Base-by-base conservation (phyloP, 1,140 invertebrate genomes). In the Odontomachus brunneus region DNA sequence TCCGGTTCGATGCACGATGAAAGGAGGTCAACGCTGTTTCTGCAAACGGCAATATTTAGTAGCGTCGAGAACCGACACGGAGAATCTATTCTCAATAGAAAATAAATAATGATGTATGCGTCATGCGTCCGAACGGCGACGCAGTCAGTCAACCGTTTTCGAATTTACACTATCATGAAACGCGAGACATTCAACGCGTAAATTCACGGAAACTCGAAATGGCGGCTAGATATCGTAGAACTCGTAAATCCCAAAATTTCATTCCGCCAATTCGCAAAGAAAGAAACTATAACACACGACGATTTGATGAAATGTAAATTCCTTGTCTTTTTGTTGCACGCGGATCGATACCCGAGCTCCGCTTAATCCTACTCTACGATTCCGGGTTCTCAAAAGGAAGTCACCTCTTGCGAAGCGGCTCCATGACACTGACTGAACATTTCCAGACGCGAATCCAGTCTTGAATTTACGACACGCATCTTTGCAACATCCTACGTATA, bases 401-500 rank as follows among this genome's bases (percentile, higher is more conserved):
- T 44, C 38, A 11, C 9, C 38, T 44, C 38, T 44, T 44, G 0
- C 38, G 38, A 11, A 44, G 38, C 38, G 38, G 9, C 38, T 11
- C 9, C 4, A 33, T 29, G 15, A 11, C 19, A 78, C 12, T 17
- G 49, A n/a, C 57, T 33, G 19, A 44, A 78, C 55, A 24, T 26
- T 80, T 26, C 19, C n/a, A 48, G n/a, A 17, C 17, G 22, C n/a
- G 2, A 48, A 12, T 7, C 24, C 38, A 26, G 49, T 17, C 15
- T 24, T 17, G 4, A 57, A 57, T 80, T 14, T 55, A 22, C 22
- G 22, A 69, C 29, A 17, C 29, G 33, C 29, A 33, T 57, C 59
- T 69, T 71, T 71, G 14, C 65, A 59, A 80, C 75, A 19, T 12
- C 11, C 2, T 3, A 33, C n/a, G 44, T 38, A 53, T 51, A 53